Percentiles rank a stretch among this genome's conserved stretches.
Evolutionary conservation across 2,888 invertebrate genomes (phyloP).

Genomic region (Tipula vernalis): DNA sequence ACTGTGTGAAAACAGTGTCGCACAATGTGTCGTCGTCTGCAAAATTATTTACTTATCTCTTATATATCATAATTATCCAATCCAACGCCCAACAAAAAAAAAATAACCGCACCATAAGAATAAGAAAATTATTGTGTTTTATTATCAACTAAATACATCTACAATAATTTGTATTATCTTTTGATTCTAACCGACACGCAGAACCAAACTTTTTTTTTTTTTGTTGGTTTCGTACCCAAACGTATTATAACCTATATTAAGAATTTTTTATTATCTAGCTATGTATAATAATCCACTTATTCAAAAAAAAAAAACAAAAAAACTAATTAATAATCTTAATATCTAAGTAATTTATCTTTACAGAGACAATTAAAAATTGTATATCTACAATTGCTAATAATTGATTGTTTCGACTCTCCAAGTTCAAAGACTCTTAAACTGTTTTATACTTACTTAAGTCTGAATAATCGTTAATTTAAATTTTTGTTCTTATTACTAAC

Average conservation of each 20-base stretch:
- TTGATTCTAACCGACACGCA: not conserved
- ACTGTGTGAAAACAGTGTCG: not conserved
- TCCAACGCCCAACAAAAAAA: not conserved
- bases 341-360: not conserved
- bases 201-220: not conserved
- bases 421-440: not conserved
- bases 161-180: not conserved
- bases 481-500: not conserved
- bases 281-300: not conserved
- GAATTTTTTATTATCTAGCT: not conserved
- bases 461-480: not conserved
- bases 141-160: not conserved
- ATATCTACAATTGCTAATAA: not conserved
- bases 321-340: not conserved
- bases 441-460: not conserved
- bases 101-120: not conserved
- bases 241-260: not conserved
- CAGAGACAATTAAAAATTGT: not conserved
- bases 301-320: too few species aligned
- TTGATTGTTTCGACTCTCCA: not conserved
- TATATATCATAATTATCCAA: not conserved
- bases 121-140: not conserved
- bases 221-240: not conserved
- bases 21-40: not conserved
- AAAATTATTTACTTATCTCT: not conserved